These are phyloP conservation scores for Macaria notata DNA, from an alignment of 2,888 invertebrate species.

Conservation along the genomic window DNA sequence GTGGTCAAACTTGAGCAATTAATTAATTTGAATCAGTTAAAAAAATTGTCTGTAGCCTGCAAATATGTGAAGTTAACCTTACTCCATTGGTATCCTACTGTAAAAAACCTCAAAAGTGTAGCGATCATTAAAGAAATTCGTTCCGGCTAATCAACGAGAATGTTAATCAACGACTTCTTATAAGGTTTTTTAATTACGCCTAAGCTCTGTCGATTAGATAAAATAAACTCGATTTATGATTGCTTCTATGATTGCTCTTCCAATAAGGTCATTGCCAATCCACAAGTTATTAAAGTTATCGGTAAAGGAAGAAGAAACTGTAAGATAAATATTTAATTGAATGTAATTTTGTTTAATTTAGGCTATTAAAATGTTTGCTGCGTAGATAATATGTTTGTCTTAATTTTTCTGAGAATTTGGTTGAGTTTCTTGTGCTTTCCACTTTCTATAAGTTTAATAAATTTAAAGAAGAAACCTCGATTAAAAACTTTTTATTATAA, in stretches of 20 bases:
- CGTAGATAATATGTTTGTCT: no score
- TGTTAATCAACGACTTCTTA: slow-evolving; percentile 43
- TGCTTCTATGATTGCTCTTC: slow-evolving; percentile 29
- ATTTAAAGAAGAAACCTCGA: no score
- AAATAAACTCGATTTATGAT: slow-evolving; percentile 20
- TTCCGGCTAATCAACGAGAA: slow-evolving; percentile 42
- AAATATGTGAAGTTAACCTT: no score
- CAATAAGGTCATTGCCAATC: slow-evolving; percentile 36
- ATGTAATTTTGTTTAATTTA: slow-evolving; percentile 1
- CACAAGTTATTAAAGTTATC: slow-evolving; percentile 22
- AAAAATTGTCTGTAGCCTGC: no score
- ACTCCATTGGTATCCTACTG: slow-evolving; percentile 6
- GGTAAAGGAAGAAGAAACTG: slow-evolving; percentile 25
- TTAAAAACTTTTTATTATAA: no score
- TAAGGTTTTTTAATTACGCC: slow-evolving; percentile 43
- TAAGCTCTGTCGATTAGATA: slow-evolving; percentile 27
- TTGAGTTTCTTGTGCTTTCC: no score
- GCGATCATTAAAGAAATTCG: slow-evolving; percentile 44
- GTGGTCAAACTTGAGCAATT: no score
- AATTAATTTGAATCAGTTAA: no score
- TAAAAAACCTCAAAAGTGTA: slow-evolving; percentile 38
- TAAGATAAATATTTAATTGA: slow-evolving; percentile 21
- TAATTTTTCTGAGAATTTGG: no score
- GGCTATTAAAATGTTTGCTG: slow-evolving; percentile 1
- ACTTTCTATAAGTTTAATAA: no score